Conservation (phyloP, 2,113 vertebrate species). For the Dasyornis broadbenti region DNA sequence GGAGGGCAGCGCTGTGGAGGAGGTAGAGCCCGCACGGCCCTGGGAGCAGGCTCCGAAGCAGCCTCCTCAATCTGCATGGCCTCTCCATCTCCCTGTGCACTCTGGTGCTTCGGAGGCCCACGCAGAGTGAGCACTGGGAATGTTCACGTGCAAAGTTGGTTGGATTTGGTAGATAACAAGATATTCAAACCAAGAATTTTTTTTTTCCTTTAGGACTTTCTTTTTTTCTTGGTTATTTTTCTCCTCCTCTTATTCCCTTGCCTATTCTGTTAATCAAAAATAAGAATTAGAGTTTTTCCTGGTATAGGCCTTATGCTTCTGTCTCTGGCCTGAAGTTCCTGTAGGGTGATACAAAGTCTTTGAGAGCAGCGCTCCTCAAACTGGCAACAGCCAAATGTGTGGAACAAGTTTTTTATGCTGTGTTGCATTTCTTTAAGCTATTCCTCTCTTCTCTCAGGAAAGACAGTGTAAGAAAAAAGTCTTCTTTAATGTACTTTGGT, state of each 20-base stretch:
- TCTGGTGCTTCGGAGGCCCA: background rate
- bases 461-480: background rate
- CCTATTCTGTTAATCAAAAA: background rate
- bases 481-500: background rate
- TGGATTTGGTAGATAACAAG: background rate
- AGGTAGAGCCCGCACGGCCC: background rate
- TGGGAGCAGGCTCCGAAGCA: background rate
- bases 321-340: background rate
- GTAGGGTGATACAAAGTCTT: background rate
- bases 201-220: background rate
- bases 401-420: background rate
- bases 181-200: background rate
- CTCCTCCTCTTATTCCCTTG: background rate
- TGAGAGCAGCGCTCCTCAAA: background rate
- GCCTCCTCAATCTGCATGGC: background rate
- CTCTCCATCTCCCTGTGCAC: background rate
- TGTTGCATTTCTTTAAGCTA: background rate
- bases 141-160: background rate
- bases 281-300: background rate
- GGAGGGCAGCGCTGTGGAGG: background rate
- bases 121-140: background rate
- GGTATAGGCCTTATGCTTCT: background rate
- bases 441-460: background rate
- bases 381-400: background rate
- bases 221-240: background rate